These are phyloP conservation scores for Bombus huntii DNA, from an alignment of 1,140 invertebrate genomes.

Conservation along the genomic window DNA sequence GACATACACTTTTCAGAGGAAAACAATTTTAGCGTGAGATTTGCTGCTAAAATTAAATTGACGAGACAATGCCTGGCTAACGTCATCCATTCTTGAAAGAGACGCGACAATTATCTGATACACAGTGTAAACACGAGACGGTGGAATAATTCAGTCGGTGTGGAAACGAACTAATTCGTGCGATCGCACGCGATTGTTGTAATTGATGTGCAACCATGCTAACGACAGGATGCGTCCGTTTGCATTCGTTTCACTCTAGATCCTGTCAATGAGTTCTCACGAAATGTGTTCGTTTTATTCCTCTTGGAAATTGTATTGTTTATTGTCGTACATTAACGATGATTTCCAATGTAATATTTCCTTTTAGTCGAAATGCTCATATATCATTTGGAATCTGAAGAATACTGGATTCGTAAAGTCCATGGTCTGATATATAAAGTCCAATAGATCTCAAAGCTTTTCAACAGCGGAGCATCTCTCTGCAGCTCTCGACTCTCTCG, in stretches of 20 bases:
- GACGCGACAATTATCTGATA: background rate
- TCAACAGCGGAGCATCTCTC: background rate
- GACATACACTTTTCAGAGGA: background rate
- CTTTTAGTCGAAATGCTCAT: too few relatives aligned
- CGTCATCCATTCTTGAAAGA: background rate
- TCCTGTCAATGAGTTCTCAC: constrained; percentile 58
- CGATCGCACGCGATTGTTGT: constrained; percentile 43
- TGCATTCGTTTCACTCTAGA: constrained; percentile 48
- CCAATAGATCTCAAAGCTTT: constrained; percentile 4
- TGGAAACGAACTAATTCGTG: constrained; percentile 57
- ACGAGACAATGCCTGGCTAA: background rate
- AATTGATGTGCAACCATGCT: constrained; percentile 51
- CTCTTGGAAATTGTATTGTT: background rate
- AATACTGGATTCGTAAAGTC: too few relatives aligned
- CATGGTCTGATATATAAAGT: background rate
- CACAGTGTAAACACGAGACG: background rate
- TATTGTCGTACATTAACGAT: background rate
- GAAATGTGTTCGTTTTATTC: background rate
- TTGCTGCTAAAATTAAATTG: constrained; percentile 24
- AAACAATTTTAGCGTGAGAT: background rate
- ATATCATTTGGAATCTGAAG: too few relatives aligned
- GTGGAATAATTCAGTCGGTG: constrained; percentile 34
- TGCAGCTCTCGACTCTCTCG: background rate
- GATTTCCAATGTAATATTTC: too few relatives aligned
- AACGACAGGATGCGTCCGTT: constrained; percentile 48